Evolutionary conservation across 2,888 invertebrate species (phyloP).

Genomic region (Drosophila anomalipes): DNA sequence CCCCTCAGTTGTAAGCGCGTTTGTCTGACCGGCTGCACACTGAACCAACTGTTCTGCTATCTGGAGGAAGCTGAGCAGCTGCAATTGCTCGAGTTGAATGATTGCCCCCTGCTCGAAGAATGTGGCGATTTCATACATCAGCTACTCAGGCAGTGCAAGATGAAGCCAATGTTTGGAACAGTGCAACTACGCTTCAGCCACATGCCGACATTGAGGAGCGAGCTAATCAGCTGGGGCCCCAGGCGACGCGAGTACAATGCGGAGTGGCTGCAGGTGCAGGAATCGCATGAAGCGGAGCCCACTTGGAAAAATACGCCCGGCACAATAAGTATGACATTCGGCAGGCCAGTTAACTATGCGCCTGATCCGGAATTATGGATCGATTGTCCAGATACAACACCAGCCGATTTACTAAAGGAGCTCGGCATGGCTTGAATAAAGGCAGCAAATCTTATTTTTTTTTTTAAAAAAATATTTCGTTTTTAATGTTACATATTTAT

Average conservation of each 20-base stretch:
- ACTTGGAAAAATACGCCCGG: slow-evolving; percentile 28
- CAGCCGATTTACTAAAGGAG: slow-evolving; percentile 16
- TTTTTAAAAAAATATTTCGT: too few species aligned
- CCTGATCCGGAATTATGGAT: background rate
- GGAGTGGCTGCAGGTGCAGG: background rate
- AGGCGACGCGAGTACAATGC: background rate
- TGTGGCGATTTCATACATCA: background rate
- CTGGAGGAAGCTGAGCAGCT: slow-evolving; percentile 16
- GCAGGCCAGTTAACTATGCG: slow-evolving; percentile 10
- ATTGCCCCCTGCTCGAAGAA: background rate
- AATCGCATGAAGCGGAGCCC: background rate
- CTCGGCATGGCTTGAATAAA: background rate
- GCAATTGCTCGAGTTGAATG: slow-evolving; percentile 27
- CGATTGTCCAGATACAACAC: background rate
- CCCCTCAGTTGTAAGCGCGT: slow-evolving; percentile 48
- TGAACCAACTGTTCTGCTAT: slow-evolving; percentile 8
- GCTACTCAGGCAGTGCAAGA: background rate
- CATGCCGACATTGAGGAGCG: slow-evolving; percentile 27
- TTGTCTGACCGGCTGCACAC: slow-evolving; percentile 32
- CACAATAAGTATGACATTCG: slow-evolving; percentile 40
- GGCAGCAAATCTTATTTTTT: background rate
- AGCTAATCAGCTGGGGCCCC: slow-evolving; percentile 23
- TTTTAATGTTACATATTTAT: background rate
- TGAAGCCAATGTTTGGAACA: background rate
- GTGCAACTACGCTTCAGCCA: slow-evolving; percentile 12